phyloP scores from a whole-genome alignment of 2,797 vertebrate genomes.

The Gastrophryne carolinensis region DNA sequence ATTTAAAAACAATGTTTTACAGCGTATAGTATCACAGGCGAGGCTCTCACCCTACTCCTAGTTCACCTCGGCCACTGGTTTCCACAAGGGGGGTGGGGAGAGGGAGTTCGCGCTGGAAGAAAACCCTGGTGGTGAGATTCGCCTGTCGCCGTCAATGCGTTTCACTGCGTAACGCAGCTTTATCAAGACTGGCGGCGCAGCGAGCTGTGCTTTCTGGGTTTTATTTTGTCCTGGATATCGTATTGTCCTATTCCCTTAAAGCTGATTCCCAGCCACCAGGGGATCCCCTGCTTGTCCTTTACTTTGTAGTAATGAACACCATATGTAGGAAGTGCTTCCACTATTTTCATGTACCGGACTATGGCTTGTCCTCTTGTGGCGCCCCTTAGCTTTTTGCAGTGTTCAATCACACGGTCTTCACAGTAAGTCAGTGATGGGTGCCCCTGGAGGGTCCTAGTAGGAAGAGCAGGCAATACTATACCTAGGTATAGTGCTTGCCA shows the following conservation, averaged over 20 bases:
- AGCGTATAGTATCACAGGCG: no score
- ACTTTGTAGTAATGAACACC: conserved; percentile 98
- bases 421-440: conserved; percentile 94
- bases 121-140: no score
- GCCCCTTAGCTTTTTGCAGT: conserved; percentile 87
- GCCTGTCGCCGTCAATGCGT: no score
- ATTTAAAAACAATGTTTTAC: no score
- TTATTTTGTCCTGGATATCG: conserved; percentile 93
- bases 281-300: conserved; percentile 97
- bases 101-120: no score
- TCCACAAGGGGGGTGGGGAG: no score
- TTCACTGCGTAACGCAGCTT: no score
- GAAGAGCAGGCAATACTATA: conserved; percentile 84
- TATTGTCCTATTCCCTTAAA: conserved; percentile 97
- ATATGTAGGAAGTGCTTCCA: conserved; percentile 92
- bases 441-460: conserved; percentile 89
- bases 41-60: no score
- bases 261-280: conserved; percentile 97
- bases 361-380: conserved; percentile 92
- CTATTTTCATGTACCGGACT: conserved; percentile 92
- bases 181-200: no score
- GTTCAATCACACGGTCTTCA: conserved; percentile 90
- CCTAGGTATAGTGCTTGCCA: no score
- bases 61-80: no score
- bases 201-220: conserved; percentile 97